Conservation (phyloP, 2,888 invertebrate genomes). For the Oscheius sp. region DNA sequence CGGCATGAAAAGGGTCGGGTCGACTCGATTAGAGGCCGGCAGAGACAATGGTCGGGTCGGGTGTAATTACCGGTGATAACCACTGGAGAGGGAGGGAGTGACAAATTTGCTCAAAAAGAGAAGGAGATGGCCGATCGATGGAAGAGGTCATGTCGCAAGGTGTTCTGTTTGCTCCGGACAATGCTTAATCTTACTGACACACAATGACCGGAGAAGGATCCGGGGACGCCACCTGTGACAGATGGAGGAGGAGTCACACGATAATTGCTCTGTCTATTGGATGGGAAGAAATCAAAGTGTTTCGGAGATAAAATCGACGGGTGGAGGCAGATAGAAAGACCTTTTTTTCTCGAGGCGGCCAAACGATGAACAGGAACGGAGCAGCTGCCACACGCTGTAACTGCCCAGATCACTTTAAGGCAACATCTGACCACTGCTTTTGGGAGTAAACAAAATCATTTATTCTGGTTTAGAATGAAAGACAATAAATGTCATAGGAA, state of each 20-base stretch:
- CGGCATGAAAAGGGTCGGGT: not conserved
- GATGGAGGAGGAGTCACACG: not conserved
- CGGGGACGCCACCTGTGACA: not conserved
- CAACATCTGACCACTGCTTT: slow-evolving; percentile 6
- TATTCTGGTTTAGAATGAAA: too few relatives aligned
- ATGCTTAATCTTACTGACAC: slow-evolving; percentile 15
- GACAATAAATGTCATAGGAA: too few relatives aligned
- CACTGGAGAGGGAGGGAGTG: too few relatives aligned
- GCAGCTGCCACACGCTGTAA: slow-evolving; percentile 19
- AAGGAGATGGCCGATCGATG: not conserved
- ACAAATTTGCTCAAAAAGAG: not conserved
- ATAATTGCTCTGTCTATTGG: not conserved
- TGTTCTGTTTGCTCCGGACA: slow-evolving; percentile 21
- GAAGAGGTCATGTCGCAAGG: slow-evolving; percentile 20
- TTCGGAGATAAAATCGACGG: not conserved
- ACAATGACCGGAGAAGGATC: not conserved
- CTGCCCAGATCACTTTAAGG: too few relatives aligned
- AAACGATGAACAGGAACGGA: slow-evolving; percentile 18
- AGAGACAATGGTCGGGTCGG: not conserved
- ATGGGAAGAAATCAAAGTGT: too few relatives aligned
- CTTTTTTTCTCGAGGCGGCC: not conserved
- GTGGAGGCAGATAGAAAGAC: not conserved
- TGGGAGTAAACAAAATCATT: too few relatives aligned
- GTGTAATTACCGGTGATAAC: not conserved
- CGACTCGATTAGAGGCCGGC: not conserved